A percentile compares a stretch with the other conserved stretches of the same genome.
Conservation (phyloP, 2,797 vertebrate genomes). For the Alca torda region DNA sequence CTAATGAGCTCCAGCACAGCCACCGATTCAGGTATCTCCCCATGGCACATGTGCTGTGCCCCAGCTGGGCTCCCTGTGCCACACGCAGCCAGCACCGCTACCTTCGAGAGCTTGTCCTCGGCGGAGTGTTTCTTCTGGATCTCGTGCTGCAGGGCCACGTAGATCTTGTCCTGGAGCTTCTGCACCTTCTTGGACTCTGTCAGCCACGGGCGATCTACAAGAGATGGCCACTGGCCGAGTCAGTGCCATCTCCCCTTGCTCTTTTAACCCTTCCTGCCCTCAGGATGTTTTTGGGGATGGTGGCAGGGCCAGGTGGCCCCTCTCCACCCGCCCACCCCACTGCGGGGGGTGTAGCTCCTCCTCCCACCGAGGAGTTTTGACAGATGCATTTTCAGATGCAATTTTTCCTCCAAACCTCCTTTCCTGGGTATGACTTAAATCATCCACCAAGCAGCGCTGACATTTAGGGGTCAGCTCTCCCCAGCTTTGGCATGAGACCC, state of each 20-base stretch:
- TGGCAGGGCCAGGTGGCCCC: not conserved
- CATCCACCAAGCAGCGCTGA: not conserved
- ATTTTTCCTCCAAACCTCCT: not conserved
- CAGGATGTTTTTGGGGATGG: not conserved
- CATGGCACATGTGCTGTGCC: accelerated
- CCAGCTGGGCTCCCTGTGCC: accelerated
- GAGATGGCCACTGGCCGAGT: accelerated
- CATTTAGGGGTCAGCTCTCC: not conserved
- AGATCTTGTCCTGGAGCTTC: conserved; percentile 90
- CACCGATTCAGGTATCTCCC: not conserved
- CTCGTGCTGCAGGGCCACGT: conserved; percentile 85
- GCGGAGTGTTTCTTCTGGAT: conserved; percentile 83
- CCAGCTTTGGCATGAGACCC: not conserved
- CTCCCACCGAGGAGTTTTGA: not conserved
- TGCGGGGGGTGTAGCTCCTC: accelerated
- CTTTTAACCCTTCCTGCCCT: not conserved
- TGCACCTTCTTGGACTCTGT: conserved; percentile 87
- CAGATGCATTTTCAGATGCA: not conserved
- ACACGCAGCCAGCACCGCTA: not conserved
- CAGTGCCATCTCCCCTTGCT: not conserved
- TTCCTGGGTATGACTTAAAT: not conserved
- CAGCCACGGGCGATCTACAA: conserved; percentile 86
- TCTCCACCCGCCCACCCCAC: not conserved
- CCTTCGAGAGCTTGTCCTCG: conserved; percentile 90
- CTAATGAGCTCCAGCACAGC: not conserved